Evolutionary conservation across 1,140 invertebrate species (phyloP), one percentile per base, ranked within the genome.

Genomic region (Drosophila navojoa): DNA sequence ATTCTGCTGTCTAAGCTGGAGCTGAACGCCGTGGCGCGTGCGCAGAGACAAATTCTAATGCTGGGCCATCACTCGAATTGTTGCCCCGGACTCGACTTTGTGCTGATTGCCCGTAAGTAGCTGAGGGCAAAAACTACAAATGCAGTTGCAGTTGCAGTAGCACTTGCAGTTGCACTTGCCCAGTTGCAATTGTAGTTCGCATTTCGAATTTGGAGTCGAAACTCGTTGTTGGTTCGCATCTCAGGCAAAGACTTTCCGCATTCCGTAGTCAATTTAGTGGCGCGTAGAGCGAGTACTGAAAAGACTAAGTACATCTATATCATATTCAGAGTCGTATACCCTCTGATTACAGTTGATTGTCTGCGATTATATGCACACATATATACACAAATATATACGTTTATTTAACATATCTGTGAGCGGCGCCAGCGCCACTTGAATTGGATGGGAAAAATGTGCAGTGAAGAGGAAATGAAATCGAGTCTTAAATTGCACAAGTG

Each of bases 41-140:
- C 35, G 45, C 29, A 38, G 84, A 89, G 79, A 87, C 77, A 84
- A 89, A 77, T 89, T 87, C 79, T 84, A 87, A 89, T 84, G 79
- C 79, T 67, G 75, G 70, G 63, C 57, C 72, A 84, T 73, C 63
- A 64, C 69, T 84, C 76, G 67, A 87, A 82, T 86, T 82, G 71
- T 76, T 68, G 59, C 52, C 11, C 22, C 44, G 50, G 42, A 45
- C 19, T 22, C 57, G 79, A 64, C 72, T 76, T 82, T 76, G 76
- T 86, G 79, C 82, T 86, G 82, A 86, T 86, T 86, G 82, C 89
- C 84, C 76, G 79, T 89, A 89, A 86, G 79, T 86, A 86, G 82
- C 82, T 86, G 84, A 89, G 82, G 84, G 82, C 82, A 81, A 75
- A 59, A 73, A 81, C 74, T 81, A 73, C 58, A 54, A 63, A 62